Evolutionary conservation across 2,888 invertebrate species (phyloP).

Genomic region (Protonemura montana): DNA sequence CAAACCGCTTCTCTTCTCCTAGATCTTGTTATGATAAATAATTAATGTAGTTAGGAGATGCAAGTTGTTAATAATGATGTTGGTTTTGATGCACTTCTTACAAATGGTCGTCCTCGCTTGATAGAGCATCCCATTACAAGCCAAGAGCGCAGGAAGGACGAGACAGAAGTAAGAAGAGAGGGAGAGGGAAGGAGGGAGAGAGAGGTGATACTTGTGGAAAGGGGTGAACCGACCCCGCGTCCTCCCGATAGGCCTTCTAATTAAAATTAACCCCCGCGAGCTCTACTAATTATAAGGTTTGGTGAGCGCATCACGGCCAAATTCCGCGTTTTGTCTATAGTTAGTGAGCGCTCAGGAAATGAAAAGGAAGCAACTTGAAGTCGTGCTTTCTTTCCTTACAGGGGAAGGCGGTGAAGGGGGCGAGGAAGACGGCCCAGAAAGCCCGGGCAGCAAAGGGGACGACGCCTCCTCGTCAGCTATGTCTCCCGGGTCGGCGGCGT

Average conservation of each 20-base stretch:
- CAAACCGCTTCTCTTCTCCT: not conserved
- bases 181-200: not conserved
- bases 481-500: constrained; percentile 29
- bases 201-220: constrained; percentile 35
- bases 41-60: not conserved
- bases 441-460: constrained; percentile 61
- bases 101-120: not conserved
- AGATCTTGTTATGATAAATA: not conserved
- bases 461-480: constrained; percentile 55
- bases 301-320: constrained; percentile 42
- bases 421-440: constrained; percentile 62
- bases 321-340: constrained; percentile 41
- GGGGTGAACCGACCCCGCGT: constrained; percentile 24
- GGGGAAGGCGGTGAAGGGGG: constrained; percentile 65
- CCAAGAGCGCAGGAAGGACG: not conserved
- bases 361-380: constrained; percentile 44
- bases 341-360: constrained; percentile 47
- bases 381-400: constrained; percentile 56
- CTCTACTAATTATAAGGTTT: constrained; percentile 50
- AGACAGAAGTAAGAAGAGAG: not conserved
- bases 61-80: constrained; percentile 1
- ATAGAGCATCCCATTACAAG: not conserved
- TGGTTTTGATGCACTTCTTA: not conserved
- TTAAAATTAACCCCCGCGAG: constrained; percentile 51
- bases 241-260: constrained; percentile 49